These are phyloP conservation scores for Eidolon helvum DNA, from an alignment of 2,113 vertebrate genomes.

Conservation along the genomic window DNA sequence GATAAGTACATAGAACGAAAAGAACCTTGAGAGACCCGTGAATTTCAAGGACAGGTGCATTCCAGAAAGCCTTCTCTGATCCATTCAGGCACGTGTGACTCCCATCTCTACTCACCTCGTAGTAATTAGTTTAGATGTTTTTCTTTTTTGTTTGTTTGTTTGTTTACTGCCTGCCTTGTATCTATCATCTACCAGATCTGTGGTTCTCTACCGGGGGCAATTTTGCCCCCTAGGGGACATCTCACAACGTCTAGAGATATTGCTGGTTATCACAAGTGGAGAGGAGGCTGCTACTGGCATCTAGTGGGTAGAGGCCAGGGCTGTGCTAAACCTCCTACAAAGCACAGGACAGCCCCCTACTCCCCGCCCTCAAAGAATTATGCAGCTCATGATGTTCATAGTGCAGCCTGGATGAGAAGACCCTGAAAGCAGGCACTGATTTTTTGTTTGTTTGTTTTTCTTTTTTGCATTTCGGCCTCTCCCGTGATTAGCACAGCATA, in stretches of 20 bases:
- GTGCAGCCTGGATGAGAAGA: background rate
- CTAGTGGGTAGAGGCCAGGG: background rate
- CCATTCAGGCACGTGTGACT: background rate
- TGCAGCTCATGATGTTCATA: background rate
- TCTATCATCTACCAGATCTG: background rate
- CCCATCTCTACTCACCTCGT: background rate
- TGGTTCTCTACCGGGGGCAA: background rate
- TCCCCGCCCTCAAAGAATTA: background rate
- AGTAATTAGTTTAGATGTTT: background rate
- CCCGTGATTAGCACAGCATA: background rate
- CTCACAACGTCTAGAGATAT: background rate
- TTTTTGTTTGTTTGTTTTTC: background rate
- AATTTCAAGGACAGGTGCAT: background rate
- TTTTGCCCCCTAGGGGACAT: background rate
- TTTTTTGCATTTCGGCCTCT: background rate
- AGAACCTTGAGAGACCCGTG: background rate
- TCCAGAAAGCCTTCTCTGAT: background rate
- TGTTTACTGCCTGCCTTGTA: background rate
- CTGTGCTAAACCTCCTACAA: background rate
- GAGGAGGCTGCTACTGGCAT: background rate
- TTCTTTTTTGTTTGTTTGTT: background rate
- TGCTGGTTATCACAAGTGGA: background rate
- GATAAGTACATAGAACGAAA: background rate
- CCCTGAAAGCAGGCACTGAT: background rate
- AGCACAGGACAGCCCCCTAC: background rate